Percentiles rank a stretch among this genome's conserved stretches.
Conservation (phyloP, 2,888 invertebrate species). For the Bruchidius siliquastri region DNA sequence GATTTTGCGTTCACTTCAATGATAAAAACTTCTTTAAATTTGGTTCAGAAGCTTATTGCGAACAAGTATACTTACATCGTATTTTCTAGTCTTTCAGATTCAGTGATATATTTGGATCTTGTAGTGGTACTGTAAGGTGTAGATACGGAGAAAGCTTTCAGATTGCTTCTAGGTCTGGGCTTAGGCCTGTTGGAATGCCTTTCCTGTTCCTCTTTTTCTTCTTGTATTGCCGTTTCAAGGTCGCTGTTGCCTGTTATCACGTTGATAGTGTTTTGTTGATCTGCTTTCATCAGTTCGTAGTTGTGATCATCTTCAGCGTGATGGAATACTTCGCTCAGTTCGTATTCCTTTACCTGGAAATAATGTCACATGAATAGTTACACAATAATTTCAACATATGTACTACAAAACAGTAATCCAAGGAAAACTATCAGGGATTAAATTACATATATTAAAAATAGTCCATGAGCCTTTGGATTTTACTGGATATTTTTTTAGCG, state of each 20-base stretch:
- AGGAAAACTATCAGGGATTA: no score
- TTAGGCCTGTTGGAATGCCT: slow-evolving; percentile 32
- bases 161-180: slow-evolving; percentile 25
- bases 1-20: no score
- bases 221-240: slow-evolving; percentile 75
- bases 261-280: slow-evolving; percentile 59
- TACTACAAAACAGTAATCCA: no score
- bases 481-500: no score
- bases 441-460: no score
- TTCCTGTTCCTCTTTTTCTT: slow-evolving; percentile 68
- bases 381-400: neutral
- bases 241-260: slow-evolving; percentile 63
- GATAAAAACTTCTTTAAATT: no score
- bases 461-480: no score
- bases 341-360: slow-evolving; percentile 80
- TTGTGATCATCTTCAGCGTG: slow-evolving; percentile 72
- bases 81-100: slow-evolving; percentile 37
- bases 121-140: slow-evolving; percentile 31
- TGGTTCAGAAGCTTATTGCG: no score
- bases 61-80: slow-evolving; percentile 38
- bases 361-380: neutral
- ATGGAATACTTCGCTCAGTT: slow-evolving; percentile 81
- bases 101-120: slow-evolving; percentile 16
- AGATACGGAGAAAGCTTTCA: slow-evolving; percentile 31
- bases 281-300: slow-evolving; percentile 66